Evolutionary conservation across 2,113 vertebrate genomes (phyloP).

Genomic region (Plectropomus leopardus): DNA sequence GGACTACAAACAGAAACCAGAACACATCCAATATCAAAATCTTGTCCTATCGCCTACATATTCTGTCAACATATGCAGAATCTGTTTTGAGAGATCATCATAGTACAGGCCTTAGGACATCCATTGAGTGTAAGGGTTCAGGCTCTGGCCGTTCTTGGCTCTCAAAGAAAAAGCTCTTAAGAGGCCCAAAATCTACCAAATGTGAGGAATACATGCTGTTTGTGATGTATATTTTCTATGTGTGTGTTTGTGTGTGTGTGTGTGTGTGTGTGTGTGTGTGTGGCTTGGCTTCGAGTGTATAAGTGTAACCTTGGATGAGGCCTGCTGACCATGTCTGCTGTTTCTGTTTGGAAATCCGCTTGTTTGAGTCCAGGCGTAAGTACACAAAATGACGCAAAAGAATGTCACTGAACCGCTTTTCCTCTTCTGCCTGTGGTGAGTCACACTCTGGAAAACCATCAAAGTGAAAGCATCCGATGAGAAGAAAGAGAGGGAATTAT

Average conservation of each 20-base stretch:
- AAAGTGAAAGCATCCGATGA: conserved; percentile 43
- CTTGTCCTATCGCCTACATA: no score
- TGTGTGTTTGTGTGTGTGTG: background rate
- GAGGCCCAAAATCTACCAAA: background rate
- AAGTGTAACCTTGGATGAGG: conserved; percentile 26
- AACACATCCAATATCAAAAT: no score
- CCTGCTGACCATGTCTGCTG: conserved; percentile 16
- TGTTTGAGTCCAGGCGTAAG: conserved; percentile 59
- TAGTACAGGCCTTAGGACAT: background rate
- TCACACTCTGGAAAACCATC: conserved; percentile 56
- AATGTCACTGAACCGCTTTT: conserved; percentile 49
- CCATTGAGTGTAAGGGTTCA: conserved; percentile 1
- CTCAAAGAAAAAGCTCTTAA: background rate
- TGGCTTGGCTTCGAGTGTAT: conserved; percentile 8
- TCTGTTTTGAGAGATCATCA: no score
- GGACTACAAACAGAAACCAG: no score
- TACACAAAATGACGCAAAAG: conserved; percentile 58
- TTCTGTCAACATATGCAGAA: no score
- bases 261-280: background rate
- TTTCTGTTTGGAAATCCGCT: conserved; percentile 44
- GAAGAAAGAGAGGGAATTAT: background rate
- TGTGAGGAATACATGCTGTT: conserved; percentile 3
- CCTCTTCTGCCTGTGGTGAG: conserved; percentile 30
- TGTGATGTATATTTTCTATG: background rate
- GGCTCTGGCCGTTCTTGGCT: background rate